Percentiles rank a stretch among this genome's conserved stretches.
Conservation (phyloP, 2,797 vertebrate genomes). For the Sphenopsis melanotis region DNA sequence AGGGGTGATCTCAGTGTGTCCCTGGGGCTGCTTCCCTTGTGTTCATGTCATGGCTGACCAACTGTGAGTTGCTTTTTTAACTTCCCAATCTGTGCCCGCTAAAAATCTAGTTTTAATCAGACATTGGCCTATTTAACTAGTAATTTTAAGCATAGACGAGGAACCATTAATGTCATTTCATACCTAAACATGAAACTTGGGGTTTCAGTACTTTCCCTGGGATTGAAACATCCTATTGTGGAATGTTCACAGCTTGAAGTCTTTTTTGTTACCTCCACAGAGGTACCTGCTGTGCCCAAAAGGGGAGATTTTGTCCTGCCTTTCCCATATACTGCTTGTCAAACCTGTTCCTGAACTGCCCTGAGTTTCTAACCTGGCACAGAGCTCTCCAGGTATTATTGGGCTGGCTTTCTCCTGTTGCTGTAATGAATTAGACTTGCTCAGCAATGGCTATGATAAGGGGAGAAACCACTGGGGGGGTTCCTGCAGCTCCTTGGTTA, state of each 20-base stretch:
- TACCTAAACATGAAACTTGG: background rate
- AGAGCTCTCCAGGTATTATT: background rate
- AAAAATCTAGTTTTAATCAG: background rate
- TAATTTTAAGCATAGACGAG: background rate
- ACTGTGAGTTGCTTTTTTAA: background rate
- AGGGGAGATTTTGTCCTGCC: background rate
- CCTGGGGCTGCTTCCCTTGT: background rate
- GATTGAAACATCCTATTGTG: background rate
- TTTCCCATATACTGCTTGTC: background rate
- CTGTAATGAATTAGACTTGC: background rate
- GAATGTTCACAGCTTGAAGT: background rate
- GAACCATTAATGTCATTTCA: background rate
- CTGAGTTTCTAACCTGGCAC: background rate
- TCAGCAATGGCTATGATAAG: background rate
- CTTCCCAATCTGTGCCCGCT: background rate
- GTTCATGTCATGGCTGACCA: background rate
- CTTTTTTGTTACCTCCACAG: background rate
- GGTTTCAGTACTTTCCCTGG: background rate
- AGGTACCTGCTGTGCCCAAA: background rate
- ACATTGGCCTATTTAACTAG: background rate
- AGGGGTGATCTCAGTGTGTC: accelerated
- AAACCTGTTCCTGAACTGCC: constrained; percentile 30
- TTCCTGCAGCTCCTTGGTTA: background rate
- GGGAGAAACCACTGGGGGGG: background rate
- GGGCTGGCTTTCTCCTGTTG: background rate